These are phyloP conservation scores for Cyclina sinensis DNA, from an alignment of 1,140 invertebrate genomes.

Conservation along the genomic window DNA sequence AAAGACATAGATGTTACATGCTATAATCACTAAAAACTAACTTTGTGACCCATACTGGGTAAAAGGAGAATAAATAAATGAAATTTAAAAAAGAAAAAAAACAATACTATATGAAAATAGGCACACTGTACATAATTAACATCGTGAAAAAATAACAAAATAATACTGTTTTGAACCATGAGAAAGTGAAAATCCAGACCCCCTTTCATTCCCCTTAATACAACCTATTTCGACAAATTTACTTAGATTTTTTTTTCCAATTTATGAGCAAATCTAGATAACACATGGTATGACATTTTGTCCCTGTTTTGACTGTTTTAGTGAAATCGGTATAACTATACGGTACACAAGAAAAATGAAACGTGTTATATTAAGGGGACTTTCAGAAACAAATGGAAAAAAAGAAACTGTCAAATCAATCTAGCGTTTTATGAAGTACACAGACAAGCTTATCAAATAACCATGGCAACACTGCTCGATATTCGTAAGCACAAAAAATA, in stretches of 20 bases:
- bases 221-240: neutral
- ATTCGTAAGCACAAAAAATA: neutral
- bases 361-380: neutral
- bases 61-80: conserved; percentile 43
- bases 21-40: neutral
- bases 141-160: conserved; percentile 43
- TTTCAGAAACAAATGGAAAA: neutral
- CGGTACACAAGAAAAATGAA: too few relatives aligned
- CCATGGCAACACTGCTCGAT: neutral
- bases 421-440: neutral
- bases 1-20: neutral
- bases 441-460: neutral
- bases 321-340: too few relatives aligned
- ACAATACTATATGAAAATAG: conserved; percentile 29
- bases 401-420: neutral
- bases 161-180: conserved; percentile 44
- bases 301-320: too few relatives aligned
- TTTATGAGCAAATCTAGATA: too few relatives aligned
- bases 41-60: neutral
- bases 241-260: too few relatives aligned
- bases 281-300: too few relatives aligned
- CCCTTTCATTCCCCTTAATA: neutral
- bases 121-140: conserved; percentile 47
- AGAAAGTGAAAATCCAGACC: conserved; percentile 16
- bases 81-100: conserved; percentile 50